Conservation (phyloP, 2,797 vertebrate genomes). For the Salmo trutta region DNA sequence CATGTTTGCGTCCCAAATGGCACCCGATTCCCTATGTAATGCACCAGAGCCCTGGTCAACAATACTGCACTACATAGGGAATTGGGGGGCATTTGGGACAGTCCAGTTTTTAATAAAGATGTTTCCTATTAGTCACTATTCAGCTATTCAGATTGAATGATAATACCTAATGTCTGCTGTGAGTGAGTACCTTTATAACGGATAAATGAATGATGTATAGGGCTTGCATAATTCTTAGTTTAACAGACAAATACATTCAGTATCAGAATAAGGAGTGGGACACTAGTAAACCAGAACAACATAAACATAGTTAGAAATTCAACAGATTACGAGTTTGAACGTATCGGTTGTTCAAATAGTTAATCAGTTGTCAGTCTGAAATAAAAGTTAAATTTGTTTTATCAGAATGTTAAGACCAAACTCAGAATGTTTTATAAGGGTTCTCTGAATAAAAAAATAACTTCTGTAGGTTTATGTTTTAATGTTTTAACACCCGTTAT, state of each 20-base stretch:
- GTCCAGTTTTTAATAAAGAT: conserved; percentile 63
- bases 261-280: not conserved
- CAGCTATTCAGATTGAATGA: conserved; percentile 54
- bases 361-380: not conserved
- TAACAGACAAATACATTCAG: conserved; percentile 35
- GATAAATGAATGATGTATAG: conserved; percentile 51
- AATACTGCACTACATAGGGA: no score
- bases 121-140: conserved; percentile 62
- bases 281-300: not conserved
- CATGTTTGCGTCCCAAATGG: conserved; percentile 12
- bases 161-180: conserved; percentile 45
- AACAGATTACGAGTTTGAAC: not conserved
- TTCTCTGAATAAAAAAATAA: not conserved
- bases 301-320: not conserved
- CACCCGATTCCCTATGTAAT: no score
- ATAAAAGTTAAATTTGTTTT: no score
- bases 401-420: no score
- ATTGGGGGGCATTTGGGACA: no score
- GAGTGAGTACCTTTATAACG: conserved; percentile 48
- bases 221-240: conserved; percentile 24
- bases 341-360: not conserved
- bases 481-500: no score
- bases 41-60: no score
- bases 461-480: not conserved
- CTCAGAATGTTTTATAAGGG: no score